Conservation (phyloP, 2,797 vertebrate genomes). For the Xenops minutus region DNA sequence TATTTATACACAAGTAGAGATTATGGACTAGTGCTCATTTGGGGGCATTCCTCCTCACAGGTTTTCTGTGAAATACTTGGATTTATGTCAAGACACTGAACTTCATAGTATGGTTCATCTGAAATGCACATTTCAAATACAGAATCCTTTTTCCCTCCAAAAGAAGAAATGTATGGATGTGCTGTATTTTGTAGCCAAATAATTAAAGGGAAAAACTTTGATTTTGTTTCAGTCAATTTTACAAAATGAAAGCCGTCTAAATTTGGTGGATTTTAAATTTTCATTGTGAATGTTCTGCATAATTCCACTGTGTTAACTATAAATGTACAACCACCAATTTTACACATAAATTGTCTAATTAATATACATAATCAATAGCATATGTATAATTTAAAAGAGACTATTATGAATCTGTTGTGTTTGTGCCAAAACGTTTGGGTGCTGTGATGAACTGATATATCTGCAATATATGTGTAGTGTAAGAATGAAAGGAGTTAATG, state of each 20-base stretch:
- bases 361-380: background rate
- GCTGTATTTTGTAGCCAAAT: background rate
- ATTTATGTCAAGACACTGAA: background rate
- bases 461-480: background rate
- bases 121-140: background rate
- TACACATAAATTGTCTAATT: background rate
- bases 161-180: background rate
- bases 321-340: background rate
- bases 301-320: background rate
- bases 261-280: background rate
- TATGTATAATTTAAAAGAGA: background rate
- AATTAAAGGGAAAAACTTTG: background rate
- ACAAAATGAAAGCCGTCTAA: background rate
- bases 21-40: background rate
- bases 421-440: background rate
- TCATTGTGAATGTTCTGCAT: background rate
- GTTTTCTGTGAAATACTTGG: background rate
- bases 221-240: background rate
- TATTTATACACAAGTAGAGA: background rate
- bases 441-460: background rate
- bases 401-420: background rate
- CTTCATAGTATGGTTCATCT: background rate
- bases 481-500: background rate
- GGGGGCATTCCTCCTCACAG: background rate
- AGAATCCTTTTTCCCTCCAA: background rate